Base-by-base conservation (phyloP, 2,113 vertebrate species). In the Anthoscopus minutus region DNA sequence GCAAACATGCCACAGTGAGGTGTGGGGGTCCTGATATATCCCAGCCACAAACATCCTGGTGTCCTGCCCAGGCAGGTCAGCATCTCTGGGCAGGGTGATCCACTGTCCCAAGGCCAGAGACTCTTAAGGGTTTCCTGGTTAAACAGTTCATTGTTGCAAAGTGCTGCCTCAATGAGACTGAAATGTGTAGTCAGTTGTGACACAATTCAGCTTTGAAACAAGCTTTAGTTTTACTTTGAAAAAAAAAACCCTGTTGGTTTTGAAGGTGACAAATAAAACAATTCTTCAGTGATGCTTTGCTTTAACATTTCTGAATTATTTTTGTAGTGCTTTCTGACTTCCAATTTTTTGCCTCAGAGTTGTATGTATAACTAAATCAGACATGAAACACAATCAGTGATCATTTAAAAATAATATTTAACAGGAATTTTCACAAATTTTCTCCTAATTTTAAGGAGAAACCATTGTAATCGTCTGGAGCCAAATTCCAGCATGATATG, bases 51-150 rank as follows among this genome's bases (percentile, higher is more conserved):
- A 15, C 7, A 35, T 35, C n/a, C 51, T 6, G 15, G 5, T 48
- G 21, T 37, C 33, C 65, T 87, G 17, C 57, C 38, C 38, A 21
- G 21, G 27, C 3, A 2, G n/a, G 4, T 35, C 37, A 42, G 20
- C 42, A 28, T 65, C 2, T 0, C 22, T 25, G 21, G 8, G 16
- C 10, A 2, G 6, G 16, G 38, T 1, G 0, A n/a, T 70, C 21
- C 53, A 64, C 74, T 61, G 19, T 27, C 11, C 42, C 37, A 47
- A 30, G 12, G 33, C 13, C 48, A 88, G 70, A 54, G 38, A 47
- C 6, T 24, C 23, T 13, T 40, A 47, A 35, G 15, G 14, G 6
- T 12, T 77, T 92, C 81, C 50, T 78, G n/a, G 5, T 37, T 62
- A 61, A 80, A 82, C 2, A 4, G 15, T n/a, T 72, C 33, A 20